Conservation (phyloP, 2,888 invertebrate genomes). For the Euphydryas editha region DNA sequence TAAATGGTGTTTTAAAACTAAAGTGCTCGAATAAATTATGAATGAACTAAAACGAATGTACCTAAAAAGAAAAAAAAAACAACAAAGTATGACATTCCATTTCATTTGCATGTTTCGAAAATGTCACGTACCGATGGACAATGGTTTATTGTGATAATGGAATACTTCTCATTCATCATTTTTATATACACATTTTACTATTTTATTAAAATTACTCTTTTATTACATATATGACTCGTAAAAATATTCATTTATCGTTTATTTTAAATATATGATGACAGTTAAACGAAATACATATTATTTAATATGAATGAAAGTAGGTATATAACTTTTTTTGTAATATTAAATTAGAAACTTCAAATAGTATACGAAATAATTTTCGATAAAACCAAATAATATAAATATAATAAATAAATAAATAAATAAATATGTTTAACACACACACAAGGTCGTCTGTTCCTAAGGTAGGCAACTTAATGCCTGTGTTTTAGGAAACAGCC, state of each 20-base stretch:
- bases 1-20: slow-evolving; percentile 3
- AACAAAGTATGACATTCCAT: slow-evolving; percentile 8
- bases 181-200: slow-evolving; percentile 1
- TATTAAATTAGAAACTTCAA: too few relatives aligned
- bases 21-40: slow-evolving; percentile 11
- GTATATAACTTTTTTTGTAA: too few relatives aligned
- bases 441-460: too few relatives aligned
- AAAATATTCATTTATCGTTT: background rate
- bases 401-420: too few relatives aligned
- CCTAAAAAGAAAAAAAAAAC: background rate
- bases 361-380: too few relatives aligned
- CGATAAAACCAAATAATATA: too few relatives aligned
- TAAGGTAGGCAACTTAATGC: too few relatives aligned
- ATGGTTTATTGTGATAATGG: slow-evolving; percentile 13
- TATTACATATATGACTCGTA: background rate
- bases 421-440: too few relatives aligned
- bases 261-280: background rate
- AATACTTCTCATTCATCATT: background rate
- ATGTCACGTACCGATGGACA: background rate
- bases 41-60: background rate
- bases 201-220: background rate
- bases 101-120: slow-evolving; percentile 19
- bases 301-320: too few relatives aligned
- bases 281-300: background rate
- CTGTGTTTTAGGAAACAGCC: too few relatives aligned